Evolutionary conservation across 2,797 vertebrate species (phyloP), one percentile per base, ranked within the genome.

Genomic region (Pseudotriccus pelzelni): DNA sequence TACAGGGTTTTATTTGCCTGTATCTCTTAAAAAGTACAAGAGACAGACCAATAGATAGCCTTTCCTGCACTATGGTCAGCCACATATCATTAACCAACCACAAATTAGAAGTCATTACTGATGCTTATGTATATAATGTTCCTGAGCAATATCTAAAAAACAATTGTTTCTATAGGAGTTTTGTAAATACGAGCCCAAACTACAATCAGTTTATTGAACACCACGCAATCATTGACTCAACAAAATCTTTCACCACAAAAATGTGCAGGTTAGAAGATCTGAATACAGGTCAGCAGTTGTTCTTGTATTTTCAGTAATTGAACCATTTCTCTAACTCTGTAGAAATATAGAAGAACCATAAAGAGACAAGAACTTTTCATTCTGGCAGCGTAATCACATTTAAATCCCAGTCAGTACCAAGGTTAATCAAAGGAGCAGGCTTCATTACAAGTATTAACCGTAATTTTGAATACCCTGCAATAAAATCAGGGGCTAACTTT

Each of bases 31-130:
- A 91, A 30, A 59, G 17, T 27, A 19, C 36, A 59, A 55, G 41
- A 75, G 14, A 47, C 0, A 91, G 95, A 89, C 80, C 95, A 91
- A 91, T 95, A n/a, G 70, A 81, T 27, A 96, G 80, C 30, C 39
- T 90, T 97, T 97, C 88, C 78, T 96, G 87, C 92, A 78, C n/a
- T 14, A 24, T 94, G 94, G 96, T 96, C 96, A 97, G 95, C 92
- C 77, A 56, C 68, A 70, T 96, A 94, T 96, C 97, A 96, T 94
- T 97, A 97, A 95, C 78, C 96, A 98, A 97, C 75, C 44, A 34
- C 86, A 97, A 97, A 97, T 97, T 97, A 97, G 22, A 97, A 97
- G 89, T 95, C 36, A 96, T 97, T 98, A 97, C 88, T 96, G 89
- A 94, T 97, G 84, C 77, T 96, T 96, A 96, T 93, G 94, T 93